Conservation (phyloP, 2,113 vertebrate species). For the Pteruthius melanotis region DNA sequence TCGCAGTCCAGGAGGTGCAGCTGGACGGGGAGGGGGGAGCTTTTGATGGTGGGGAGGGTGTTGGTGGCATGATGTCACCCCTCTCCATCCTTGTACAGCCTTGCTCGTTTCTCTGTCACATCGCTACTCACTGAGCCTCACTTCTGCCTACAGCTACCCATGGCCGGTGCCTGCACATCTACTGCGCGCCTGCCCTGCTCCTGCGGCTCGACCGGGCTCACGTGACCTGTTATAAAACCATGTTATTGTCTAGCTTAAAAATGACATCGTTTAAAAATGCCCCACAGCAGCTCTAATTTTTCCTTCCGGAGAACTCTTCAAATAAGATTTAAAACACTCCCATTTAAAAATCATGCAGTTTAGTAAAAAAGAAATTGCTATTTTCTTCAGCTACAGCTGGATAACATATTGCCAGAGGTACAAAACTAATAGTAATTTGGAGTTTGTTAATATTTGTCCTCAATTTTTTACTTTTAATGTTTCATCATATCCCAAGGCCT, state of each 20-base stretch:
- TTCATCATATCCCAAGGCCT: neutral
- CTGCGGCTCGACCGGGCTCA: neutral
- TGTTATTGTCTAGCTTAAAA: constrained; percentile 26
- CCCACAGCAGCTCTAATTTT: neutral
- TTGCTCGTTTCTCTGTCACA: neutral
- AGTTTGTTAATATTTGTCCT: constrained; percentile 15
- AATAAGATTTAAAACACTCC: neutral
- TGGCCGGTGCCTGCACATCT: neutral
- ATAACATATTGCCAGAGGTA: constrained; percentile 7
- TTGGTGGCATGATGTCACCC: neutral
- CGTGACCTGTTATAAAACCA: constrained; percentile 30
- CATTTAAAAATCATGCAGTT: neutral
- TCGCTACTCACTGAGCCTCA: rapidly evolving
- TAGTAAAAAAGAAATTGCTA: neutral
- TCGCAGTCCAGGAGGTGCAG: neutral
- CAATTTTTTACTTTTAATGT: neutral
- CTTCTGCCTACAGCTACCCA: neutral
- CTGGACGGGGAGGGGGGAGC: neutral
- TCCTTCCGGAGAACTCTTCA: neutral
- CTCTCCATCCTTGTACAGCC: neutral
- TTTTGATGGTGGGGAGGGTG: neutral
- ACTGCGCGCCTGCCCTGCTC: neutral
- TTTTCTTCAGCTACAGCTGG: neutral
- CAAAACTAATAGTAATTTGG: neutral
- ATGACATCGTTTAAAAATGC: neutral